These are phyloP conservation scores for Tenthredo amoena DNA, from an alignment of 2,888 invertebrate genomes.

Conservation along the genomic window DNA sequence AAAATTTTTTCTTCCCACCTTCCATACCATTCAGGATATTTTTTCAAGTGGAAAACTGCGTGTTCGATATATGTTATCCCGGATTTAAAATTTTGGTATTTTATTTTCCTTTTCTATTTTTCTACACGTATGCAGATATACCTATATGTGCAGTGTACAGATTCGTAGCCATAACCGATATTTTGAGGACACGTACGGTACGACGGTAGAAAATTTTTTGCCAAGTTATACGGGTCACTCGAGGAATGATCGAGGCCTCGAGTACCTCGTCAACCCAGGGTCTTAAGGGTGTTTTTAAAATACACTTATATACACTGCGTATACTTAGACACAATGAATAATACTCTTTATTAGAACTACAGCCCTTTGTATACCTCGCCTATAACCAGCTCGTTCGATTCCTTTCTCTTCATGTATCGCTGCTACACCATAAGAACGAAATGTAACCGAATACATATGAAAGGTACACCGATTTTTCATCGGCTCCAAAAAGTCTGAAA, in stretches of 20 bases:
- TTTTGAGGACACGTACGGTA: conserved; percentile 67
- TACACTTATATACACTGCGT: conserved; percentile 63
- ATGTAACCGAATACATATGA: conserved; percentile 62
- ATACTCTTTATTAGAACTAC: background rate
- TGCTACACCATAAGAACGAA: background rate
- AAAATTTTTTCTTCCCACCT: background rate
- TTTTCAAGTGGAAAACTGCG: background rate
- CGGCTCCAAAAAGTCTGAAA: too few species aligned
- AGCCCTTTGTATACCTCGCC: background rate
- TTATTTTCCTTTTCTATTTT: background rate
- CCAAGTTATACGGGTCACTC: conserved; percentile 76
- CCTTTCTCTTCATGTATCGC: background rate
- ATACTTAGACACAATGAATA: conserved; percentile 72
- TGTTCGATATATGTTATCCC: background rate
- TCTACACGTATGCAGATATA: background rate
- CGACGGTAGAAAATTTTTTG: conserved; percentile 48
- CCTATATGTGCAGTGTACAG: background rate
- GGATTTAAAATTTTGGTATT: background rate
- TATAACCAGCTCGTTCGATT: conserved; percentile 12
- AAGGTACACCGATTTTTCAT: too few species aligned
- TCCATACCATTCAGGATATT: background rate
- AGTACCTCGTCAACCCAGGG: background rate
- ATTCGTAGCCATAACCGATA: conserved; percentile 42
- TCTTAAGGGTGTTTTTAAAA: conserved; percentile 75
- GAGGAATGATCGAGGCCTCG: conserved; percentile 60